Base-by-base conservation (phyloP, 2,888 invertebrate genomes). In the Neoascia interrupta region DNA sequence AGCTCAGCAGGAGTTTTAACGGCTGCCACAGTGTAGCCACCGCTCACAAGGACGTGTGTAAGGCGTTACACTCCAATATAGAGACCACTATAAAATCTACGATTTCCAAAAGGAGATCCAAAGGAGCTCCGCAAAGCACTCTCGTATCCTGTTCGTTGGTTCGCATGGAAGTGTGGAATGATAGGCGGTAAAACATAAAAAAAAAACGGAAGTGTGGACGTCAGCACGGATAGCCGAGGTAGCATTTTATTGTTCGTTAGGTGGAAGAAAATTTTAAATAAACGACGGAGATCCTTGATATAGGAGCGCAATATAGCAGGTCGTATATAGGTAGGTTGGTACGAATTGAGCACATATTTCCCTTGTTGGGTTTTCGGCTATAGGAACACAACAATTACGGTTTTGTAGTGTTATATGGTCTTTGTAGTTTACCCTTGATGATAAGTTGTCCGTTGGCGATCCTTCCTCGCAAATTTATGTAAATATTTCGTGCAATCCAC, bases 211-310 rank as follows among this genome's bases (percentile, higher is more conserved):
- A 72, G 36, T 66, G 53, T 72, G 47, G 53, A 63, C 64, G 69
- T 76, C 70, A 69, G 54, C 51, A 54, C 37, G 64, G 73, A 72
- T 68, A 61, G 66, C 23, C 79, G 79, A 73, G 73, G 60, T 56
- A 73, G 79, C 61, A 68, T 61, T 79, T 61, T 54, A 45, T 49
- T 61, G 66, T 66, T 61, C 73, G 73, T 68, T 79, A 61, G 73
- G 54, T 79, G 79, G 73, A 73, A 68, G 79, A 68, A 79, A 54
- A 73, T 79, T 79, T 79, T 43, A 73, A 79, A 79, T 79, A 68
- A 79, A 79, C 73, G 79, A 70, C 39, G 73, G 51, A 72, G 68
- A 79, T 73, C 66, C 54, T 61, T 66, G 79, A 79, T 79, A n/a
- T n/a, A 66, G 73, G 66, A 54, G 66, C 41, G 39, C n/a, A 31